These are phyloP conservation scores for Colius striatus DNA, from an alignment of 2,113 vertebrate genomes.

Conservation along the genomic window DNA sequence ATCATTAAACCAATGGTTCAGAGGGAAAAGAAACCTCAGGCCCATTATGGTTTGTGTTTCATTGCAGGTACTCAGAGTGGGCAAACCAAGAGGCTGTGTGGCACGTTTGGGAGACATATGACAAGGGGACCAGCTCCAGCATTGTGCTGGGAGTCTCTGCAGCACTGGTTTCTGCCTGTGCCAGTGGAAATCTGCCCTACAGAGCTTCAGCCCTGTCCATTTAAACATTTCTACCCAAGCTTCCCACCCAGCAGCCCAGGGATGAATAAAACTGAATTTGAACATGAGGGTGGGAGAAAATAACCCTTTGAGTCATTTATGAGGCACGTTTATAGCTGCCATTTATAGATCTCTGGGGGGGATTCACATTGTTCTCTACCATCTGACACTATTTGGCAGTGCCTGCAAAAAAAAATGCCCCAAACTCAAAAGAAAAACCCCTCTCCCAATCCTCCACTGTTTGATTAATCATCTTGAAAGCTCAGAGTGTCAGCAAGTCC, in stretches of 20 bases:
- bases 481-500: not conserved
- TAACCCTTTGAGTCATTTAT: constrained; percentile 7
- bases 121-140: not conserved
- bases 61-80: not conserved
- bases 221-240: not conserved
- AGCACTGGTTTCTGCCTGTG: no score
- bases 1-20: not conserved
- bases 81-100: not conserved
- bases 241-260: not conserved
- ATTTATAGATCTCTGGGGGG: constrained; percentile 16
- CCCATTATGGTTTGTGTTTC: not conserved
- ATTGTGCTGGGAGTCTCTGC: not conserved
- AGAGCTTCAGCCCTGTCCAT: not conserved
- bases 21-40: accelerated
- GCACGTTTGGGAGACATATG: no score
- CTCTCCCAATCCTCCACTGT: not conserved
- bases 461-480: not conserved
- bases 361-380: constrained; percentile 4
- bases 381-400: constrained; percentile 5
- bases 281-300: not conserved
- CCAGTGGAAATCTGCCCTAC: not conserved
- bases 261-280: not conserved
- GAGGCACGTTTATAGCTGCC: not conserved
- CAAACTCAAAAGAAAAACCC: not conserved
- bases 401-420: not conserved